A percentile compares a stretch with the other conserved stretches of the same genome.
These are phyloP conservation scores for Stegodyphus mimosarum DNA, from an alignment of 1,140 invertebrate species.

Conservation along the genomic window DNA sequence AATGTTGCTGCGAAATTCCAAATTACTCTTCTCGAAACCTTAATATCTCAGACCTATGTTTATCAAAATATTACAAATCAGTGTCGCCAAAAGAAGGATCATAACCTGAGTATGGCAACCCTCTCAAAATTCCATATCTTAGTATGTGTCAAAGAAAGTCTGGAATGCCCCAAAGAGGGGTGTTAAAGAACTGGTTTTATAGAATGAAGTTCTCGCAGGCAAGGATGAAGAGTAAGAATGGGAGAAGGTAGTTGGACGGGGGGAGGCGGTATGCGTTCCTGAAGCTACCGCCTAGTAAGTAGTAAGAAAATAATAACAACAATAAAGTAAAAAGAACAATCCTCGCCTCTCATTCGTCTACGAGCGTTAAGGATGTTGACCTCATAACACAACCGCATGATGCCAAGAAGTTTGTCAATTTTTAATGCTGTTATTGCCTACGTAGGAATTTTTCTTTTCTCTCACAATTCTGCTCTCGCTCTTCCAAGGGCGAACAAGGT, in stretches of 20 bases:
- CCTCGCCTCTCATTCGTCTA: constrained; percentile 29
- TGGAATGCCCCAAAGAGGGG: neutral
- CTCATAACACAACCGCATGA: constrained; percentile 38
- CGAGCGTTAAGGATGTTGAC: constrained; percentile 39
- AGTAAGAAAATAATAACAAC: constrained; percentile 18
- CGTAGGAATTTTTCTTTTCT: too few species aligned
- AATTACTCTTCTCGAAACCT: too few species aligned
- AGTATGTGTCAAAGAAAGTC: constrained; percentile 34
- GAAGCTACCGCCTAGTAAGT: constrained; percentile 37
- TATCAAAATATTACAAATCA: too few species aligned
- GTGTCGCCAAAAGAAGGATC: too few species aligned
- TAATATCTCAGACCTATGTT: too few species aligned
- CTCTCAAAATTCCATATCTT: neutral
- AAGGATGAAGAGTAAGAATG: constrained; percentile 1
- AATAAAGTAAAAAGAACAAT: neutral
- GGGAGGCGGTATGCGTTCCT: too few species aligned
- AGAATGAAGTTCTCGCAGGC: constrained; percentile 45
- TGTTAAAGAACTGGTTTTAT: constrained; percentile 51
- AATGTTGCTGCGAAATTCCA: too few species aligned
- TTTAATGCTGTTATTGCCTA: too few species aligned
- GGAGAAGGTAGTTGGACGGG: neutral
- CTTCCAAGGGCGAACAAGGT: too few species aligned
- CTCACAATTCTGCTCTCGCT: too few species aligned
- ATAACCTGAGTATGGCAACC: too few species aligned
- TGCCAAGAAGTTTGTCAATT: too few species aligned